These are phyloP conservation scores for Chloromyia formosa DNA, from an alignment of 2,888 invertebrate species.

Conservation along the genomic window DNA sequence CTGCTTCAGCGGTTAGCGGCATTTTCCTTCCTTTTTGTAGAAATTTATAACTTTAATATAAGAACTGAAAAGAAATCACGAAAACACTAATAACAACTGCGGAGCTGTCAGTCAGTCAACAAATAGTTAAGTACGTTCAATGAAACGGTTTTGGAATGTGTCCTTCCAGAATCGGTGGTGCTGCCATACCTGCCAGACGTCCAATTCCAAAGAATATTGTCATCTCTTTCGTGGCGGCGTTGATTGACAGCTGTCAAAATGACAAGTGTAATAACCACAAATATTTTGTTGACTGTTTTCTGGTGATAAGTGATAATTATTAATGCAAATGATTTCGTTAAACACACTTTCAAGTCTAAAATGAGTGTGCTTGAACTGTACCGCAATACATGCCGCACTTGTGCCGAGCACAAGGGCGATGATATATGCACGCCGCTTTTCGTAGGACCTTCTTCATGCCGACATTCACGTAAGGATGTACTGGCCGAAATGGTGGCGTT, in stretches of 20 bases:
- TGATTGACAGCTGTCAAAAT: neutral
- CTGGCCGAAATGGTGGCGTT: conserved; percentile 8
- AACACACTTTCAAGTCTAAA: too few species aligned
- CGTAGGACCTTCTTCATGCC: conserved; percentile 6
- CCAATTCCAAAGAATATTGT: too few species aligned
- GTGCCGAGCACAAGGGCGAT: conserved; percentile 1
- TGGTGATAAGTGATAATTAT: too few species aligned
- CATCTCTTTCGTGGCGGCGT: neutral
- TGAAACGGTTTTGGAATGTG: too few species aligned
- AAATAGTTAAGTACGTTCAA: neutral
- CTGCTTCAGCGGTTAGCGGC: conserved; percentile 81
- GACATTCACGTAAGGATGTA: neutral
- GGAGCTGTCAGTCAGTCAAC: neutral
- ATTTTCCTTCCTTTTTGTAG: conserved; percentile 66
- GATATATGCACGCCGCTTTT: conserved; percentile 13
- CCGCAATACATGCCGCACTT: neutral
- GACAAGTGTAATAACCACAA: neutral
- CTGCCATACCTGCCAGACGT: neutral
- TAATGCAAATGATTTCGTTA: too few species aligned
- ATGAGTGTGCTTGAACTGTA: neutral
- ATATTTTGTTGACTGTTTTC: neutral
- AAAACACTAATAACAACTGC: neutral
- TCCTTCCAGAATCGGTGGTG: neutral
- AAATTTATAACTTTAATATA: neutral
- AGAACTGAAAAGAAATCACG: too few species aligned